Percentiles rank a stretch among this genome's conserved stretches.
Evolutionary conservation across 2,797 vertebrate species (phyloP).

Genomic region (Nasua narica): DNA sequence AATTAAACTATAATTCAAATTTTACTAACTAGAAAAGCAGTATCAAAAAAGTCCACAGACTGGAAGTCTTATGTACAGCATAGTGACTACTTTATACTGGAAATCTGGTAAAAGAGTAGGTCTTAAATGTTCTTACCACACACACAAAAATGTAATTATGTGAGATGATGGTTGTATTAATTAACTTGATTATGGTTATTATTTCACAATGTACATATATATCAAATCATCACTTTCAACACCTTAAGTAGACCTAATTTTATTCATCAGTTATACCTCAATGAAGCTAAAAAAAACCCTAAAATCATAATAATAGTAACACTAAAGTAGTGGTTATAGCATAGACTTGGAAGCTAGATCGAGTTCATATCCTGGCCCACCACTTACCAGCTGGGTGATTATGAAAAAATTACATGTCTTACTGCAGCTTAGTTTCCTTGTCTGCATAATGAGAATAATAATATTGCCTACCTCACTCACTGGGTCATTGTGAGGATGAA

Average conservation of each 20-base stretch:
- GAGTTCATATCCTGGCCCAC: background rate
- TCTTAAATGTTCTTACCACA: background rate
- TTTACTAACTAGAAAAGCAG: background rate
- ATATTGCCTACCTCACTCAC: background rate
- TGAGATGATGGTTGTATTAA: background rate
- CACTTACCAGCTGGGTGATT: background rate
- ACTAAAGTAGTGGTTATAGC: background rate
- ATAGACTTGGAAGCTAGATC: background rate
- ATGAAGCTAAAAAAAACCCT: background rate
- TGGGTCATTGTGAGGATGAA: background rate
- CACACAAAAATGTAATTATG: background rate
- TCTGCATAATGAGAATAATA: background rate
- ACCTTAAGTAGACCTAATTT: background rate
- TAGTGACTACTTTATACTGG: background rate
- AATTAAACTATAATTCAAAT: conserved; percentile 7
- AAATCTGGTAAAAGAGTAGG: background rate
- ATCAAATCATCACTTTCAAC: background rate
- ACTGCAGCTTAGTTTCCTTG: background rate
- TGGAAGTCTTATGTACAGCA: background rate
- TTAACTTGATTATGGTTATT: background rate
- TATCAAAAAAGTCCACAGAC: background rate
- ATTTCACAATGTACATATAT: background rate
- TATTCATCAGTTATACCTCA: background rate
- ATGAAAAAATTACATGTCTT: background rate
- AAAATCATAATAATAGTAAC: background rate